Evolutionary conservation across 2,888 invertebrate genomes (phyloP), one percentile per base, ranked within the genome.

Genomic region (Zelleria hepariella): DNA sequence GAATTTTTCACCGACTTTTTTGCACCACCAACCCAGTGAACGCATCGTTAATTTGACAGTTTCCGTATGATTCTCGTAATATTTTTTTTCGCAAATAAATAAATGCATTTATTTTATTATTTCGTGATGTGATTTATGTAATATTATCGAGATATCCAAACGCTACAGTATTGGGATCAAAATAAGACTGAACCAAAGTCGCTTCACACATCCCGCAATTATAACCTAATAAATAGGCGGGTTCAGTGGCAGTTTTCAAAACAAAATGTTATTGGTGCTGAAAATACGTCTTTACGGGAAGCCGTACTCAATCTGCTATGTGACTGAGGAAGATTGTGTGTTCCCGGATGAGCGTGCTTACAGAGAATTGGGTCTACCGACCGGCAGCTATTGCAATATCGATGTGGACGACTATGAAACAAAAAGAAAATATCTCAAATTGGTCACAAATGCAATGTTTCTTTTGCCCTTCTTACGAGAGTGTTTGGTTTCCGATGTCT

Each of bases 401-500:
- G 65, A 65, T 24, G 62, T 68, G 52, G 66, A 69, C n/a, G 65
- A 66, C 5, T 62, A 67, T 61, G 65, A 62, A 10, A 49, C 20
- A 62, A 65, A 32, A 62, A 69, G 65, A 60, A 73, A 72, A 56
- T 62, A 62, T 23, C 60, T 82, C 7, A 77, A 69, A 60, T 62
- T 74, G 20, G 74, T 67, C 24, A 68, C 77, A 2, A 75, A 66
- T 59, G 82, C 85, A 15, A 66, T 79, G 23, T 86, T 86, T 64
- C 67, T 86, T 10, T 75, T 80, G 56, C 77, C 82, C 0, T 86
- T 88, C 62, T 64, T 86, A 0, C 81, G 66, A 60, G 82, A 77
- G 61, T 84, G 84, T 64, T 60, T 77, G 24, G 74, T 73, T 59
- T 86, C 85, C 2, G 67, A 73, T 61, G 68, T 72, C 0, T 88